Conservation (phyloP, 2,113 vertebrate genomes). For the Amazona vittata region DNA sequence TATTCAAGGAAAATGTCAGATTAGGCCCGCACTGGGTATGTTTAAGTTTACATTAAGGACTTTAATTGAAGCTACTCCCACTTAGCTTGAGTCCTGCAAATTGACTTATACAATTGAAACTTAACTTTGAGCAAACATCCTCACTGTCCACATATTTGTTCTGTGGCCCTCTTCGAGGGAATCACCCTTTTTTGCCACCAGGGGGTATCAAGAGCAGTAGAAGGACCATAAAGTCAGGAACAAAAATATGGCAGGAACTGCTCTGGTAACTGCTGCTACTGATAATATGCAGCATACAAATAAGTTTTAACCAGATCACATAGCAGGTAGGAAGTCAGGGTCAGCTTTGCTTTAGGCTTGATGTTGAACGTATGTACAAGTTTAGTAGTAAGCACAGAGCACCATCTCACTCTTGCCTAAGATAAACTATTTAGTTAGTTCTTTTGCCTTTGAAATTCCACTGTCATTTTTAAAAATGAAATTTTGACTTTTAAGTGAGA, state of each 20-base stretch:
- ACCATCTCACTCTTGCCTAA: background rate
- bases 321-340: background rate
- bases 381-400: background rate
- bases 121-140: background rate
- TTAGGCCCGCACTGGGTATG: fast-evolving
- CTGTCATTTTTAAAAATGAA: background rate
- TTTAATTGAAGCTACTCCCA: background rate
- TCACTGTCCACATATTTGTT: background rate
- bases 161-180: background rate
- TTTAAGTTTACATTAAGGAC: background rate
- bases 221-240: background rate
- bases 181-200: background rate
- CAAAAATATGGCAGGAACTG: background rate
- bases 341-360: background rate
- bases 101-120: background rate
- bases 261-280: background rate
- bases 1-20: background rate
- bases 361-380: background rate
- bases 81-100: background rate
- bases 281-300: background rate
- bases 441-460: background rate
- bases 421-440: background rate
- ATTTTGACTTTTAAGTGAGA: background rate
- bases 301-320: background rate
- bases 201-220: background rate